Percentiles rank a stretch among this genome's conserved stretches.
Conservation (phyloP, 2,888 invertebrate genomes). For the Cordilura impudica region DNA sequence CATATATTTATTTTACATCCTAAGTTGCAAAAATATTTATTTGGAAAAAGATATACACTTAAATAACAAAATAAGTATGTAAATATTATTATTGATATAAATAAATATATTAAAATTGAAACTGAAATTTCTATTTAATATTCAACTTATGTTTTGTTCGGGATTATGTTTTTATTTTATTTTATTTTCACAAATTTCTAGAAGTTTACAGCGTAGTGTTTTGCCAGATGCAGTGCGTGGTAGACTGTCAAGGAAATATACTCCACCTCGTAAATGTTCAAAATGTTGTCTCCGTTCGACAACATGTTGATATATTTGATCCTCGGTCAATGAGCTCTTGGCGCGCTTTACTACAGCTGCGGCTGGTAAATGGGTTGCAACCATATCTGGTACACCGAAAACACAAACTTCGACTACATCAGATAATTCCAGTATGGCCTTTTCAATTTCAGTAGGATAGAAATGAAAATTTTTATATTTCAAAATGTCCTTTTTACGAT, state of each 20-base stretch:
- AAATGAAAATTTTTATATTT: conserved; percentile 72
- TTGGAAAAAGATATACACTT: too few relatives aligned
- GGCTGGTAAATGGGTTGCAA: conserved; percentile 69
- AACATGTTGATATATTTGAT: conserved; percentile 65
- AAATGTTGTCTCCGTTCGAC: conserved; percentile 60
- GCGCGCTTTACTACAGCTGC: conserved; percentile 69
- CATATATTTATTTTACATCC: too few relatives aligned
- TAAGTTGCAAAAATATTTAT: too few relatives aligned
- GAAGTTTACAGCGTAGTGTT: conserved; percentile 56
- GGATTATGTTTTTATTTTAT: too few relatives aligned
- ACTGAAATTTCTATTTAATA: too few relatives aligned
- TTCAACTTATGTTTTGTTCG: too few relatives aligned
- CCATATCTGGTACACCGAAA: conserved; percentile 70
- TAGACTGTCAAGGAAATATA: conserved; percentile 64
- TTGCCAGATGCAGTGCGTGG: conserved; percentile 65
- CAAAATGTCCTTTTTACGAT: conserved; percentile 74
- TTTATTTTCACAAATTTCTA: conserved; percentile 53
- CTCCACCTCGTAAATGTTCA: conserved; percentile 67
- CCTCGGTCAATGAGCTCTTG: conserved; percentile 54
- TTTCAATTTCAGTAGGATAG: conserved; percentile 74
- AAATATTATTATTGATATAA: too few relatives aligned
- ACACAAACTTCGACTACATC: conserved; percentile 72
- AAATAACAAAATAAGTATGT: too few relatives aligned
- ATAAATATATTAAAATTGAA: too few relatives aligned
- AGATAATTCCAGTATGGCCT: conserved; percentile 66